Evolutionary conservation across 2,888 invertebrate species (phyloP), one percentile per base, ranked within the genome.

Genomic region (Portevinia maculata): DNA sequence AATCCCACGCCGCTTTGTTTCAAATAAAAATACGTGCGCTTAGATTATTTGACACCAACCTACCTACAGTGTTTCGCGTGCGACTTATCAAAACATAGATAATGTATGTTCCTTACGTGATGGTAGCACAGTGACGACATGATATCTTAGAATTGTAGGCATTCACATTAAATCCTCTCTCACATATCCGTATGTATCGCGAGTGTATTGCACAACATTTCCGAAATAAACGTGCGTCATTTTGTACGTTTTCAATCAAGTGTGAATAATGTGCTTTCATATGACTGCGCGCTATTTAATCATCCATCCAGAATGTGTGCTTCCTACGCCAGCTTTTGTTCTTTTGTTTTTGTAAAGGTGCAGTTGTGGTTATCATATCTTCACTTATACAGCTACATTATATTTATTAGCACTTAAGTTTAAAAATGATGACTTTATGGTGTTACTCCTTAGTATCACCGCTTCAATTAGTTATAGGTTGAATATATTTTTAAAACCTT

Each of bases 211-310:
- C 62, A 30, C 39, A 50, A 21, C 9, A 34, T 19, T 70, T 52
- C 60, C 71, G 44, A 53, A 44, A 60, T 24, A 28, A 53, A 13
- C 24, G 32, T 62, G 71, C 60, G 71, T 71, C 62, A 71, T 44
- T 6, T 19, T 2, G 24, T 50, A 59, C 30, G 34, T 46, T 62
- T 62, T 30, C 34, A 62, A 62, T 53, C 60, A 46, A 28, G 24
- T 62, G 71, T 52, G 53, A 32, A 44, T 37, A 60, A 64, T 73
- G 37, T 39, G 55, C 17, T 73, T 46, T n/a, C 73, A 55, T 37
- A 64, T 64, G 73, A 73, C 28, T 73, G 73, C 15, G 19, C 64
- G 37, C 64, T 64, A 64, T 73, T 55, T 48, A 48, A 28, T 19
- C 34, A 67, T 41, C 17, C 65, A 48, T 39, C 39, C 55, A 57